Base-by-base conservation (phyloP, 2,888 invertebrate species). In the Caenorhabditis sinica region DNA sequence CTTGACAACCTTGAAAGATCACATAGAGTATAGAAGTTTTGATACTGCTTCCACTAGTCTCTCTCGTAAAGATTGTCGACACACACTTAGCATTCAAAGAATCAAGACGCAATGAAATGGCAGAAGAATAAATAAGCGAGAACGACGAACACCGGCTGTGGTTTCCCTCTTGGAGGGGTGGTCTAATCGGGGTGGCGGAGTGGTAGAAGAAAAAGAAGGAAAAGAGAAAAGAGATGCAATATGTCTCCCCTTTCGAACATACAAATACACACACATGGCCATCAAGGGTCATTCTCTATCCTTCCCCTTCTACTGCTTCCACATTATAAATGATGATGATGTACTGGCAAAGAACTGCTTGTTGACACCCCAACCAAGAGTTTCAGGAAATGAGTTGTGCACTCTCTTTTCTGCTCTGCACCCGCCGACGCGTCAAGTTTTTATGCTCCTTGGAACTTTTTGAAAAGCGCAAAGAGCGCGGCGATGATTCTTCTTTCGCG, bases 91-190 rank as follows among this genome's bases (percentile, higher is more conserved):
- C 73, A 63, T 73, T 61, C 61, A 63, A 74, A 75, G 76, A 66
- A 66, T 66, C 76, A 66, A 65, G 76, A 75, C 66, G 66, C 58
- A 56, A 72, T 45, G 72, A 65, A 66, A 75, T 75, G 75, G 76
- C 66, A 76, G 66, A 56, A 66, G 76, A 76, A 76, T 66, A 75
- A 76, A 76, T 76, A 76, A 76, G 69, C 69, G 69, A 69, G 76
- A 66, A 75, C 61, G 51, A 63, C 56, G 75, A 75, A 75, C 56
- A 61, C 68, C 58, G 76, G 68, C 69, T 53, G 76, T 61, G 76
- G 65, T 65, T 65, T 65, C 74, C 51, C 56, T 60, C 40, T 53
- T 75, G 36, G 33, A 28, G 20, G 53, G 76, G 60, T 58, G 61
- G 66, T 75, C 75, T 75, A 75, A 75, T 75, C 75, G 75, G 74